These are phyloP conservation scores for Rostratula benghalensis DNA, from an alignment of 2,113 vertebrate genomes.

Conservation along the genomic window DNA sequence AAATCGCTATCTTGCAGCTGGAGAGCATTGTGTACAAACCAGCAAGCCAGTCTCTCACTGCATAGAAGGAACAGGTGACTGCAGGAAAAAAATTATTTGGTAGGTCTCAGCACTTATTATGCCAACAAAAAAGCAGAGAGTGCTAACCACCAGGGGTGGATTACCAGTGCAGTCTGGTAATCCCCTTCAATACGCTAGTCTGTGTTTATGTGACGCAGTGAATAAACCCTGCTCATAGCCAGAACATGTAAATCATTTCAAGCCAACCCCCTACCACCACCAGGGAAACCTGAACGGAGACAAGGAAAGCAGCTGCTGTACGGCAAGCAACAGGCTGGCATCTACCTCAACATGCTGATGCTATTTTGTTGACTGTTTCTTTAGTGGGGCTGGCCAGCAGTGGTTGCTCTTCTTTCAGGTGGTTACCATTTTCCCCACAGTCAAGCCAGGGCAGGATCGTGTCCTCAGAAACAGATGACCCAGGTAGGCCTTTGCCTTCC, in stretches of 20 bases:
- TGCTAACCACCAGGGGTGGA: not conserved
- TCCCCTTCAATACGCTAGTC: not conserved
- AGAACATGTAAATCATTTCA: not conserved
- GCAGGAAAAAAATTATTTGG: not conserved
- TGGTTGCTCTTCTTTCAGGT: not conserved
- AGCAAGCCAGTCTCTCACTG: not conserved
- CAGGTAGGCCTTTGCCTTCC: not conserved
- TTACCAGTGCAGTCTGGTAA: constrained; percentile 7
- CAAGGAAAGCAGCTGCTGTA: not conserved
- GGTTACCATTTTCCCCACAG: accelerated
- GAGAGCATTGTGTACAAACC: not conserved
- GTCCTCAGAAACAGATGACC: not conserved
- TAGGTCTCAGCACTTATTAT: not conserved
- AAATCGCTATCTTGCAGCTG: not conserved
- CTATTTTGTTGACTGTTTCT: not conserved
- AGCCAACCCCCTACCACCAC: not conserved
- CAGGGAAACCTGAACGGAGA: not conserved
- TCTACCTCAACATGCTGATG: not conserved
- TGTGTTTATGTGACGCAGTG: not conserved
- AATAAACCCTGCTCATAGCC: not conserved
- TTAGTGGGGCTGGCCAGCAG: not conserved
- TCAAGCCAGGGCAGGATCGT: not conserved
- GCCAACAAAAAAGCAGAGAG: not conserved
- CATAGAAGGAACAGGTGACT: not conserved
- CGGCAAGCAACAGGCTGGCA: not conserved